A percentile compares a stretch with the other conserved stretches of the same genome.
These are phyloP conservation scores for Synanthedon vespiformis DNA, from an alignment of 2,888 invertebrate species.

Conservation along the genomic window DNA sequence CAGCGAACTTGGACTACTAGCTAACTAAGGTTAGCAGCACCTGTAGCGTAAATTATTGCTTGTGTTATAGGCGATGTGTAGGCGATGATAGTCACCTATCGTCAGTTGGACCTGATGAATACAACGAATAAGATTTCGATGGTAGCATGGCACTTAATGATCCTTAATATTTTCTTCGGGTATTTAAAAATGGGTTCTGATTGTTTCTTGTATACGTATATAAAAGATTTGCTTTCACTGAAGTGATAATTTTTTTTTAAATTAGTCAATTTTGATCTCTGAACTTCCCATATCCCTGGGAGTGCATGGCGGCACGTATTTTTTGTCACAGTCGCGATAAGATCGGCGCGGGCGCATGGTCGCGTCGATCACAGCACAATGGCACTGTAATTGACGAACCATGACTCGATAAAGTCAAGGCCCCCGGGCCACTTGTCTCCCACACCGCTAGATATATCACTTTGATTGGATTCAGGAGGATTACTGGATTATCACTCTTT, in stretches of 20 bases:
- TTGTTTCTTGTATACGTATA: neutral
- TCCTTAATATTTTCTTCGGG: too few relatives aligned
- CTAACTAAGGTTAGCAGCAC: too few relatives aligned
- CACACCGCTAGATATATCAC: constrained; percentile 5
- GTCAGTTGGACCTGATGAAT: too few relatives aligned
- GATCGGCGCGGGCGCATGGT: constrained; percentile 29
- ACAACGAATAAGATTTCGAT: too few relatives aligned
- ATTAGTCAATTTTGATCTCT: constrained; percentile 1
- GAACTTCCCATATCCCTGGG: neutral
- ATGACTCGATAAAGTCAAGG: constrained; percentile 62
- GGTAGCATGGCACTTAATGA: too few relatives aligned
- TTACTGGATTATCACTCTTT: neutral
- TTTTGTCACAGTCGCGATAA: constrained; percentile 48
- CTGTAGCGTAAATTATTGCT: too few relatives aligned
- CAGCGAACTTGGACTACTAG: too few relatives aligned
- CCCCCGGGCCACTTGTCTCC: constrained; percentile 28
- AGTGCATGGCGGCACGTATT: constrained; percentile 20
- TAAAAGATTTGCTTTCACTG: neutral
- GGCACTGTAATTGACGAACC: constrained; percentile 60
- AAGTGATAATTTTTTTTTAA: neutral
- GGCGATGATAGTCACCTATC: too few relatives aligned
- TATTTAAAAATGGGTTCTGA: neutral
- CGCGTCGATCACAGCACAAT: constrained; percentile 41
- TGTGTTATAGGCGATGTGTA: too few relatives aligned
- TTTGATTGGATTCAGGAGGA: constrained; percentile 6